Evolutionary conservation across 2,888 invertebrate species (phyloP).

Genomic region (Torymus auratus): DNA sequence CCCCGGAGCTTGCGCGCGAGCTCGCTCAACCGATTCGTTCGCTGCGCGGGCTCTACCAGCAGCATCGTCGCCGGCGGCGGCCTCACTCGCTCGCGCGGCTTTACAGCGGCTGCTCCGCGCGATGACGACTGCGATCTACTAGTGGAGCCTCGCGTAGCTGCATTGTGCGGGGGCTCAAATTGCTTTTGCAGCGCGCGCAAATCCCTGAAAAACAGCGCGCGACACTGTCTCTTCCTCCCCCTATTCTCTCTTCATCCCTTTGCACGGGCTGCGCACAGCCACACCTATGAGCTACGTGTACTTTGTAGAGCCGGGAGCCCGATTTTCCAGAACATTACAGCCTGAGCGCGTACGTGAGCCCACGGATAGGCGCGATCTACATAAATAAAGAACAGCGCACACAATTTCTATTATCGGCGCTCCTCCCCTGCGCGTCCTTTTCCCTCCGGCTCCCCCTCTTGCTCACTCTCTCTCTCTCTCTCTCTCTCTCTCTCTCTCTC

Average conservation of each 20-base stretch:
- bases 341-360: not conserved
- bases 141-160: no score
- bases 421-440: not conserved
- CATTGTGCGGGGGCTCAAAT: slow-evolving; percentile 6
- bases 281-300: no score
- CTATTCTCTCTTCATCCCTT: no score
- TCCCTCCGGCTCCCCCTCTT: not conserved
- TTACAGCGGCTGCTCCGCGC: no score
- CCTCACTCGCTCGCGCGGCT: no score
- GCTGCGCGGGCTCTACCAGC: no score
- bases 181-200: not conserved
- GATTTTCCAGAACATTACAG: not conserved
- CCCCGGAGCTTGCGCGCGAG: slow-evolving; percentile 31
- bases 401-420: slow-evolving; percentile 5
- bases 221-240: no score
- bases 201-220: not conserved
- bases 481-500: not conserved
- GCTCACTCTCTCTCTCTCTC: not conserved
- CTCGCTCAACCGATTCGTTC: slow-evolving; percentile 6
- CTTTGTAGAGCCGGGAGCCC: not conserved
- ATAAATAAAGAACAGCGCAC: not conserved
- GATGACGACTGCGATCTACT: no score
- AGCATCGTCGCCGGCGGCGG: no score
- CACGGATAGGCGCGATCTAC: not conserved
- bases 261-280: no score